Conservation (phyloP, 1,140 invertebrate genomes). For the Anthonomus grandis region DNA sequence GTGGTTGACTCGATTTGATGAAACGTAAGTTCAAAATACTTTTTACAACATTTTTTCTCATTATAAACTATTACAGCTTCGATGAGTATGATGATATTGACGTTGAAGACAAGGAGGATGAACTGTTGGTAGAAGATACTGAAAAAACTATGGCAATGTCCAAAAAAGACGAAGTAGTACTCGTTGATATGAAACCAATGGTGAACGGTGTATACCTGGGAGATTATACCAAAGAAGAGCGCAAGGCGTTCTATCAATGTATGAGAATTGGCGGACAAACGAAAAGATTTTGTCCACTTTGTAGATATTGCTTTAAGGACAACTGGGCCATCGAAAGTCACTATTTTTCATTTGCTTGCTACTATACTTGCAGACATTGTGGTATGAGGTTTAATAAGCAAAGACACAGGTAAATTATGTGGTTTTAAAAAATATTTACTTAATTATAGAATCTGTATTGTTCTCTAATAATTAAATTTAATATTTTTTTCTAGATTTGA, state of each 20-base stretch:
- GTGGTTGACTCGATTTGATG: conserved; percentile 40
- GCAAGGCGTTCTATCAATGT: conserved; percentile 38
- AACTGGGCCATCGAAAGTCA: conserved; percentile 48
- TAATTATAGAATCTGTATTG: not conserved
- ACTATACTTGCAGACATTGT: conserved; percentile 45
- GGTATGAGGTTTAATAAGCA: conserved; percentile 47
- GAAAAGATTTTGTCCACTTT: conserved; percentile 44
- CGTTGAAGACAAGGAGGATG: not conserved
- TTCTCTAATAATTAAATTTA: too few relatives aligned
- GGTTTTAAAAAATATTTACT: not conserved
- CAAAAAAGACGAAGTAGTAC: conserved; percentile 27
- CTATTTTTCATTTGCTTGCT: conserved; percentile 43
- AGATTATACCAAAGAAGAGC: conserved; percentile 42
- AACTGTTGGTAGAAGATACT: conserved; percentile 19
- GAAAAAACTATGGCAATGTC: conserved; percentile 19
- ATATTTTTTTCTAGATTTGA: conserved; percentile 35
- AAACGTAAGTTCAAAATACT: conserved; percentile 12
- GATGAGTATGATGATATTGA: not conserved
- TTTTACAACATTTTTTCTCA: not conserved
- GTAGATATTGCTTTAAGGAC: conserved; percentile 46
- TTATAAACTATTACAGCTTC: not conserved
- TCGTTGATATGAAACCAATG: conserved; percentile 31
- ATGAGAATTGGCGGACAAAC: conserved; percentile 41
- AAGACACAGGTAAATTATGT: conserved; percentile 25
- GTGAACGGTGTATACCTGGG: conserved; percentile 38